Conservation (phyloP, 2,797 vertebrate species). For the Vespertilio murinus region DNA sequence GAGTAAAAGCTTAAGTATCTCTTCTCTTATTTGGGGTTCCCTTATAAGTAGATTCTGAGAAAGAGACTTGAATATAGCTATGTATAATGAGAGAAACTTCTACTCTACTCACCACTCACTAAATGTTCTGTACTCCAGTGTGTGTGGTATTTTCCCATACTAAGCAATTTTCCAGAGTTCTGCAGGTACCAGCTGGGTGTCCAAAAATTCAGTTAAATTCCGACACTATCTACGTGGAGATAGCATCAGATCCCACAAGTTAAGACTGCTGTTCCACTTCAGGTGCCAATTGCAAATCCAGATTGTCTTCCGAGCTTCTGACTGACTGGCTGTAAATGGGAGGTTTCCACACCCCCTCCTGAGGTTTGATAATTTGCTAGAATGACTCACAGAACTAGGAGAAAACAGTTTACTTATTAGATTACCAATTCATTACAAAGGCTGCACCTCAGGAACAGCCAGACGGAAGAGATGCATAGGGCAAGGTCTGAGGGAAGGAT, state of each 20-base stretch:
- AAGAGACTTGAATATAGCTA: background rate
- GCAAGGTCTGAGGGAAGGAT: background rate
- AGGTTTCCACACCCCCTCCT: background rate
- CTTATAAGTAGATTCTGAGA: background rate
- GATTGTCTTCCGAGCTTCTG: background rate
- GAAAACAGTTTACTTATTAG: background rate
- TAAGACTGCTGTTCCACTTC: background rate
- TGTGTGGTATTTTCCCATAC: background rate
- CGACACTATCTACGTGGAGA: background rate
- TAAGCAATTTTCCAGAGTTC: background rate
- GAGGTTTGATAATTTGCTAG: background rate
- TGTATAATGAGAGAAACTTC: background rate
- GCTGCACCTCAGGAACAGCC: background rate
- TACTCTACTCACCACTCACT: background rate
- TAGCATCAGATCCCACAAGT: background rate
- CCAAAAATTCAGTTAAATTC: background rate
- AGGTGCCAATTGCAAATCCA: background rate
- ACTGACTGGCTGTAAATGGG: background rate
- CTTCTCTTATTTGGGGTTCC: background rate
- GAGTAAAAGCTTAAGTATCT: background rate
- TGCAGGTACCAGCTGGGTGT: background rate
- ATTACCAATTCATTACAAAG: background rate
- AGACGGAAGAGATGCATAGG: background rate
- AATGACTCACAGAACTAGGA: background rate
- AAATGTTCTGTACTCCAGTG: background rate